Base-by-base conservation (phyloP, 2,113 vertebrate genomes). In the Ptilonorhynchus violaceus region DNA sequence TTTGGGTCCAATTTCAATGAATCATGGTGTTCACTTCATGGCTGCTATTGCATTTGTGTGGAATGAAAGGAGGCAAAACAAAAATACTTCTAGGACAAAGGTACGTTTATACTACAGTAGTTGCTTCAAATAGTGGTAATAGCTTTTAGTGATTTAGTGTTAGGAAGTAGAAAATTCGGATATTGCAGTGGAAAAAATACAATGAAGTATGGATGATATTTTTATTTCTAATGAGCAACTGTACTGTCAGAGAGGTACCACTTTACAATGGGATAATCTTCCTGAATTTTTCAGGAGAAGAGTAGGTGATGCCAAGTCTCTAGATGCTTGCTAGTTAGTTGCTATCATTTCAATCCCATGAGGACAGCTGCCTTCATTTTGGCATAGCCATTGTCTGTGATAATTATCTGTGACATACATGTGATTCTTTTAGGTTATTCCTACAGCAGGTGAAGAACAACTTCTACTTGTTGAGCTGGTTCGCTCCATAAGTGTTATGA, bases 21-120 rank as follows among this genome's bases (percentile, higher is more conserved):
- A 99, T 97, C 99, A 99, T 7, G 99, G 99, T 4, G 98, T 99
- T 90, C 99, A 99, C 89, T 99, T 99, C 96, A 99, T 99, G 99
- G 99, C 99, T 94, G 99, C 99, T 28, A 99, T 99, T 89, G 99
- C 99, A 1, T 99, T 99, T 88, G 99, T 99, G 30, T 99, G 99
- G 99, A 99, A 99, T 95, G 99, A 99, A 97, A 98, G 99, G 95
- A 99, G 98, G 89, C 99, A 98, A 76, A 98, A 97, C 78, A 99
- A 99, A 97, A 96, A 97, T 49, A 88, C 98, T 66, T 96, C 98
- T n/a, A 98, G 99, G 94, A 99, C 99, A 96, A 99, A 99, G 98
- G 99, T 99, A 89, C 44, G 88, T 76, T 47, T 90, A 7, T 85
- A 41, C 37, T 49, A 22, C 16, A 30, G 3, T 21, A 49, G 4